Conservation (phyloP, 2,113 vertebrate genomes). For the Gasterosteus aculeatus region DNA sequence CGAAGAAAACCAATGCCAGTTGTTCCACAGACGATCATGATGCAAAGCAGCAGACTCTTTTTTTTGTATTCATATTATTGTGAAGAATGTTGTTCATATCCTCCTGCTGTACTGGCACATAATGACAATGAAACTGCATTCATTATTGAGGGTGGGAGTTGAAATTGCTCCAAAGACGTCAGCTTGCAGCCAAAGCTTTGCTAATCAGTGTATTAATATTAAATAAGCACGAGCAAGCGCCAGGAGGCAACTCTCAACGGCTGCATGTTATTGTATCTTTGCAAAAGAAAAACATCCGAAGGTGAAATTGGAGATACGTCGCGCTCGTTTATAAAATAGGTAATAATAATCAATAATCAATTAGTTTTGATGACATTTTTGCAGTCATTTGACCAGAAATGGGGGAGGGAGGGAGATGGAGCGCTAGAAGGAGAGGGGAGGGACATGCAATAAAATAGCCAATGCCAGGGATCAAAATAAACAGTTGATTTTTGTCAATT, state of each 20-base stretch:
- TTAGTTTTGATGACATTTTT: neutral
- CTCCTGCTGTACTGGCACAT: conserved; percentile 29
- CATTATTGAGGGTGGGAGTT: conserved; percentile 55
- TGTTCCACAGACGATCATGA: too few relatives aligned
- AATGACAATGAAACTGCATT: conserved; percentile 55
- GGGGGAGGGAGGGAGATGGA: neutral
- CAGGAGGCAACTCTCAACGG: conserved; percentile 44
- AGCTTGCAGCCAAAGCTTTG: conserved; percentile 39
- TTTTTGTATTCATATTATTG: neutral
- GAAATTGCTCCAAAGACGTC: conserved; percentile 57
- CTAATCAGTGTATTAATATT: conserved; percentile 72
- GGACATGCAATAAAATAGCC: neutral
- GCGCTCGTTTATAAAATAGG: conserved; percentile 9
- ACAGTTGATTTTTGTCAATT: neutral
- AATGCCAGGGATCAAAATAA: neutral
- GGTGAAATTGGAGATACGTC: conserved; percentile 30
- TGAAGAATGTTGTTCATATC: conserved; percentile 50
- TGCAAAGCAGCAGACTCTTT: neutral
- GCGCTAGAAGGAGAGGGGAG: neutral
- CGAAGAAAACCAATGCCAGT: too few relatives aligned
- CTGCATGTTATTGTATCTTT: conserved; percentile 44
- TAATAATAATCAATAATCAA: neutral
- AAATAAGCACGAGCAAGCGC: conserved; percentile 61
- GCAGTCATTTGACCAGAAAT: neutral
- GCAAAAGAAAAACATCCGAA: conserved; percentile 38